Base-by-base conservation (phyloP, 2,888 invertebrate genomes). In the Congeria kusceri region DNA sequence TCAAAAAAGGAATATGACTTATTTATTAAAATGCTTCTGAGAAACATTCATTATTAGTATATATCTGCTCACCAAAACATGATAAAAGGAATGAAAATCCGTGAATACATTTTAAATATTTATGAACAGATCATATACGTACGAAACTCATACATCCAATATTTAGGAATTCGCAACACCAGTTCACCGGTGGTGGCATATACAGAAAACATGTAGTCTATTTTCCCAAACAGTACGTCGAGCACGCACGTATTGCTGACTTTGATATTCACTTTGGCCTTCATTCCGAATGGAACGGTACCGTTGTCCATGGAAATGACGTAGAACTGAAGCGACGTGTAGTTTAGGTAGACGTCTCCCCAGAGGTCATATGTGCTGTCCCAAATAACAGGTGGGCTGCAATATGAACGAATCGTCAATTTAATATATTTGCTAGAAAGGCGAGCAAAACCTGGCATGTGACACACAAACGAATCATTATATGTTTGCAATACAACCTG, bases 191-290 rank as follows among this genome's bases (percentile, higher is more conserved):
- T 88, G 5, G 78, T 58, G 5, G 69, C 65, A 77, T 90, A 77
- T 5, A 90, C 85, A 5, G 56, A 53, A 20, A 88, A 70, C 29
- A 79, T 59, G 59, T 86, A 86, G 0, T 56, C 69, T 11, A 90
- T 88, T 23, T 76, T 56, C 39, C 87, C 85, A 62, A 78, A 89
- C 28, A 86, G 72, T 15, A 87, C 88, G 63, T 84, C 86, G 25
- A 91, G 58, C 13, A 91, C 84, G 71, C 91, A 91, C 2, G 89
- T 89, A 84, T 90, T 91, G 63, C 87, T 88, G 5, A 91, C 69
- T 1, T 81, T 83, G 27, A 90, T 67, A 46, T 78, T 81, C 9
- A 89, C 79, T 13, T 80, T 65, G n/a, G 88, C 89, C 0, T 66
- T 65, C 13, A 86, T 76, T 20, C 91, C 91, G 2, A 86, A 77